A percentile compares a stretch with the other conserved stretches of the same genome.
These are phyloP conservation scores for Rhysida immarginata DNA, from an alignment of 1,140 invertebrate species.

Conservation along the genomic window DNA sequence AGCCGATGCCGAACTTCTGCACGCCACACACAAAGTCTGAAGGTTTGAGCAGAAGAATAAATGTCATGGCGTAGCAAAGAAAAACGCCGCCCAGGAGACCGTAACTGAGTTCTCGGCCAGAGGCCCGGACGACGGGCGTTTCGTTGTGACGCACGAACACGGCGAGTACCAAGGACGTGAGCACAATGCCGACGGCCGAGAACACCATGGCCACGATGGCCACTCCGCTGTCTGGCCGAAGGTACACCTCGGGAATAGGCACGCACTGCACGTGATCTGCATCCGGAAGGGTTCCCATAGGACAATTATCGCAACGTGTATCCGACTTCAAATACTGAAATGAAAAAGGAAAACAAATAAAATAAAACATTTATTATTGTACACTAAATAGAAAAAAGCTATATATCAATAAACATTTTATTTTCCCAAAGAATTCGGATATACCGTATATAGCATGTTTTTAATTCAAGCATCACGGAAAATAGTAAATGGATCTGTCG, in stretches of 20 bases:
- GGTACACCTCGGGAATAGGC: conserved; percentile 66
- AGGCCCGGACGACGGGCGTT: conserved; percentile 77
- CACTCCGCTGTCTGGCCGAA: conserved; percentile 61
- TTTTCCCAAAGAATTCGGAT: too few species aligned
- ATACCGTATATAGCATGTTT: too few species aligned
- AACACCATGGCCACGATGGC: conserved; percentile 66
- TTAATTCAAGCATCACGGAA: too few species aligned
- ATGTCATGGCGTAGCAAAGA: conserved; percentile 76
- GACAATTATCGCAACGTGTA: conserved; percentile 66
- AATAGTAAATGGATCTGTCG: too few species aligned
- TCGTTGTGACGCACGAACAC: conserved; percentile 61
- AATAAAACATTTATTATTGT: too few species aligned
- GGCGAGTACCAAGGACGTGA: conserved; percentile 30
- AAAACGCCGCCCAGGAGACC: conserved; percentile 74
- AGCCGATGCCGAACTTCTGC: conserved; percentile 48
- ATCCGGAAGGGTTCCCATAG: conserved; percentile 61
- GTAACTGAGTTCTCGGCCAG: conserved; percentile 73
- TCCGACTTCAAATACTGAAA: conserved; percentile 57
- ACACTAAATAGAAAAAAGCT: too few species aligned
- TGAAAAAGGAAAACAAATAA: conserved; percentile 32
- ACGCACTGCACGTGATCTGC: conserved; percentile 51
- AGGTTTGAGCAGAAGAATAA: conserved; percentile 54
- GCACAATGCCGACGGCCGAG: conserved; percentile 30
- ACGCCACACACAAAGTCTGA: conserved; percentile 28
- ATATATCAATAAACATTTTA: too few species aligned